Evolutionary conservation across 2,888 invertebrate genomes (phyloP).

Genomic region (Drosophila ezoana): DNA sequence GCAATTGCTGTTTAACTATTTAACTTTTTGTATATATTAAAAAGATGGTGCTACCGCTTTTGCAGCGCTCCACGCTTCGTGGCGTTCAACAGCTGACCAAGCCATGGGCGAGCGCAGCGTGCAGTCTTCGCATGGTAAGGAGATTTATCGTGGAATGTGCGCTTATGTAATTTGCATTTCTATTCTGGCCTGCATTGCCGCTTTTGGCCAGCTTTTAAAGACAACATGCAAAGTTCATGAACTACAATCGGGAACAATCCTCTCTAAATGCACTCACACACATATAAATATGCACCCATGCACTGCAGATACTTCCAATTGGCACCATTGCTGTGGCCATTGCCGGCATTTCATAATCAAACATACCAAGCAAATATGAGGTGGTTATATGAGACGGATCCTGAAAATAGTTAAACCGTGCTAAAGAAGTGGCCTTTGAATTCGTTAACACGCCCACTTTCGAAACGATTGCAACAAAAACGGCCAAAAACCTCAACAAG

Average conservation of each 20-base stretch:
- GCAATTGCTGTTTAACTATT: slow-evolving; percentile 34
- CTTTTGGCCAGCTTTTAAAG: slow-evolving; percentile 11
- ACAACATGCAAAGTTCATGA: background rate
- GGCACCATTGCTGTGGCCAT: background rate
- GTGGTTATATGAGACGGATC: slow-evolving; percentile 1
- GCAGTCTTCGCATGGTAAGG: slow-evolving; percentile 77
- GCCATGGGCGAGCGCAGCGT: slow-evolving; percentile 56
- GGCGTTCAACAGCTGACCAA: slow-evolving; percentile 78
- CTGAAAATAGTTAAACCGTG: background rate
- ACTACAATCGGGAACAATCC: background rate
- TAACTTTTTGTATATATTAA: slow-evolving; percentile 20
- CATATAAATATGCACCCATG: background rate
- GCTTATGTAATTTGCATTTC: slow-evolving; percentile 70
- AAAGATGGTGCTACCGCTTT: slow-evolving; percentile 79
- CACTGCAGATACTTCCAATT: slow-evolving; percentile 16
- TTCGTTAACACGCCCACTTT: background rate
- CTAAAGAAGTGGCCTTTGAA: background rate
- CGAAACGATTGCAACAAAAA: background rate
- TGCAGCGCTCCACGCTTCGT: slow-evolving; percentile 75
- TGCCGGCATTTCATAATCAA: slow-evolving; percentile 48
- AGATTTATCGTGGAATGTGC: slow-evolving; percentile 36
- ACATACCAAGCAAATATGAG: slow-evolving; percentile 4
- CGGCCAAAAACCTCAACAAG: slow-evolving; percentile 1
- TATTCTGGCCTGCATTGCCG: slow-evolving; percentile 29
- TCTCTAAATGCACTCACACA: background rate